Conservation (phyloP, 2,888 invertebrate species). For the Brachylomia viminalis region DNA sequence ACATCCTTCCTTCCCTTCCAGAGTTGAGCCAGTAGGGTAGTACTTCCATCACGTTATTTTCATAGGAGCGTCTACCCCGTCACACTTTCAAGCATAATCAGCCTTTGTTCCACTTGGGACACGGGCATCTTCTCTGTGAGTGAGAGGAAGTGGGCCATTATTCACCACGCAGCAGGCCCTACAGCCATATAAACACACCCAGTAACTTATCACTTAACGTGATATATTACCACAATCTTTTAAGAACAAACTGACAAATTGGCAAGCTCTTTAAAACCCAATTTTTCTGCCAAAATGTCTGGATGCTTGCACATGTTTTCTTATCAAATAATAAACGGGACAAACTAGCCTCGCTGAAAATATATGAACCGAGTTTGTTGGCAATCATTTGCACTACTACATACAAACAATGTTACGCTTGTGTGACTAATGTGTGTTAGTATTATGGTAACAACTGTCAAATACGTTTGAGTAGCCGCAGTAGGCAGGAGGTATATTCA, state of each 20-base stretch:
- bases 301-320: conserved; percentile 25
- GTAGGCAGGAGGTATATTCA: too few relatives aligned
- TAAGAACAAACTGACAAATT: conserved; percentile 16
- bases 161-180: too few relatives aligned
- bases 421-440: not conserved
- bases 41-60: not conserved
- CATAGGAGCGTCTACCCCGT: not conserved
- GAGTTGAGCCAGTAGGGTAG: too few relatives aligned
- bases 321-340: conserved; percentile 42
- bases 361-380: conserved; percentile 33
- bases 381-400: conserved; percentile 31
- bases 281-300: conserved; percentile 24
- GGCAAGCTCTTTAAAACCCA: conserved; percentile 33
- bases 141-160: too few relatives aligned
- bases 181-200: not conserved
- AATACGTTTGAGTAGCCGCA: conserved; percentile 1
- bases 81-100: not conserved
- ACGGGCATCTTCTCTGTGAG: too few relatives aligned
- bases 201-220: not conserved
- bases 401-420: not conserved
- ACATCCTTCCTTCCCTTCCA: too few relatives aligned
- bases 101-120: too few relatives aligned
- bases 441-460: conserved; percentile 25
- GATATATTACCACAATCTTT: not conserved
- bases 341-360: conserved; percentile 12